A percentile compares a stretch with the other conserved stretches of the same genome.
Evolutionary conservation across 2,113 vertebrate genomes (phyloP).

Genomic region (Porphyrio hochstetteri): DNA sequence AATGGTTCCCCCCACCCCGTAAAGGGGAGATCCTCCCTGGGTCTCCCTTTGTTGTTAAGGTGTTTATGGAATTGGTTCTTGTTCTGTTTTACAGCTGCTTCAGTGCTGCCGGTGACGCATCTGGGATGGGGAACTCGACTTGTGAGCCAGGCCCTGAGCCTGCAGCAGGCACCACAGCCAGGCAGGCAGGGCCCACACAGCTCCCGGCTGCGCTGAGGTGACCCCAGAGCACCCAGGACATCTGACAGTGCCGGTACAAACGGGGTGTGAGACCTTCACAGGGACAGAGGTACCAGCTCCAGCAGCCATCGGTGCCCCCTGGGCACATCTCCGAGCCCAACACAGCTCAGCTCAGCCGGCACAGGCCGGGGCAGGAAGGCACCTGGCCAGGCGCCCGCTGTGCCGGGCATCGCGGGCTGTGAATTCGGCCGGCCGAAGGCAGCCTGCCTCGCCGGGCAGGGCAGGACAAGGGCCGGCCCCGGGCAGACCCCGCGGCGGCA

Average conservation of each 20-base stretch:
- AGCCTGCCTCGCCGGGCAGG: too few species aligned
- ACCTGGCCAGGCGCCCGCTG: not conserved
- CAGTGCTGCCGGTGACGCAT: accelerated
- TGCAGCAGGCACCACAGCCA: not conserved
- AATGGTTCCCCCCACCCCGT: too few species aligned
- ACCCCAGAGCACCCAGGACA: accelerated
- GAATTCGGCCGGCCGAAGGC: too few species aligned
- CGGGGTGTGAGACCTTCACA: accelerated
- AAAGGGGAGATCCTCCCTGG: too few species aligned
- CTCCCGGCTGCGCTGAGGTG: too few species aligned
- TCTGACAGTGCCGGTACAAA: not conserved
- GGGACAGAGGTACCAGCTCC: not conserved
- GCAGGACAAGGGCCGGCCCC: too few species aligned
- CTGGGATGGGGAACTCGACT: not conserved
- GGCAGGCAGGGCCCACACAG: accelerated
- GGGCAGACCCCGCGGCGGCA: not conserved
- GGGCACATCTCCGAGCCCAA: not conserved
- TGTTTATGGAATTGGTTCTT: too few species aligned
- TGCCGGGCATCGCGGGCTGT: not conserved
- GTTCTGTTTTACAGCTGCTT: too few species aligned
- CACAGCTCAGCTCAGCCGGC: not conserved
- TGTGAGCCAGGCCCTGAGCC: not conserved
- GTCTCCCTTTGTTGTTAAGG: too few species aligned
- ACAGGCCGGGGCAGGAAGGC: not conserved
- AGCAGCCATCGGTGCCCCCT: too few species aligned